phyloP scores from a whole-genome alignment of 2,888 invertebrate genomes.

The Hemicrepidius hirtus region DNA sequence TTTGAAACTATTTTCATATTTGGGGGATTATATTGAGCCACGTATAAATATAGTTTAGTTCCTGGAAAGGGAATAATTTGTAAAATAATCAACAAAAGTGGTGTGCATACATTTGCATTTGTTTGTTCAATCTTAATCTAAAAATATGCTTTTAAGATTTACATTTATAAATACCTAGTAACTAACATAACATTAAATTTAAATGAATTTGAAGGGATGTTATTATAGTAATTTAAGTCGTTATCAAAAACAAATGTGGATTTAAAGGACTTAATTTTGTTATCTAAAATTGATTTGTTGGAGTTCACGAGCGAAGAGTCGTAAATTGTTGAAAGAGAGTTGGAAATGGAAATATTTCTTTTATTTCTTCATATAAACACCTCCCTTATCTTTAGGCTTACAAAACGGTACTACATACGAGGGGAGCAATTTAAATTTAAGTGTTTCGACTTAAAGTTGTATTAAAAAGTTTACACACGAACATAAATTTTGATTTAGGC shows the following conservation, averaged over 20 bases:
- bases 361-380: constrained; percentile 17
- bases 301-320: too few species aligned
- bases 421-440: constrained; percentile 21
- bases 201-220: too few species aligned
- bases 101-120: too few species aligned
- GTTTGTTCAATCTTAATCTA: too few species aligned
- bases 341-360: background rate
- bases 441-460: constrained; percentile 28
- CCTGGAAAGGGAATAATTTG: too few species aligned
- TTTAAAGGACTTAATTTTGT: background rate
- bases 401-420: constrained; percentile 19
- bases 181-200: too few species aligned
- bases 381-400: constrained; percentile 34
- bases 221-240: background rate
- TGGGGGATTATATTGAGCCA: too few species aligned
- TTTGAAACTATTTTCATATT: too few species aligned
- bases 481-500: constrained; percentile 48
- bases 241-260: background rate
- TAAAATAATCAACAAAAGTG: too few species aligned
- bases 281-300: background rate
- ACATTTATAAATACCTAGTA: too few species aligned
- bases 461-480: constrained; percentile 48
- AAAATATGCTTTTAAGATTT: too few species aligned
- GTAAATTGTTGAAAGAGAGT: background rate
- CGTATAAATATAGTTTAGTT: too few species aligned